phyloP scores from a whole-genome alignment of 2,888 invertebrate genomes.

The Notodonta ziczac region DNA sequence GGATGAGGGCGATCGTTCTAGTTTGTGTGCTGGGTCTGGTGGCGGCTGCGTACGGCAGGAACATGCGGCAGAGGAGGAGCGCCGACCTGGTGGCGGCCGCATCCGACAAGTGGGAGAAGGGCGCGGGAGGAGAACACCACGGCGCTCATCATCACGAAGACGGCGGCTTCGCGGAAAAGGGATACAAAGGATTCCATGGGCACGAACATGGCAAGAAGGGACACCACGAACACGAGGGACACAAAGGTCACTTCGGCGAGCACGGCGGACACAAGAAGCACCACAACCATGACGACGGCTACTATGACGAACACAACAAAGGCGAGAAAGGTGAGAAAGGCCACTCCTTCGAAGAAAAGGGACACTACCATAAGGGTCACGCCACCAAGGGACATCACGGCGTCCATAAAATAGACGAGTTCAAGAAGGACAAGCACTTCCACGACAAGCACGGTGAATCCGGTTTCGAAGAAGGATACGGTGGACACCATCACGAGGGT shows the following conservation, averaged over 20 bases:
- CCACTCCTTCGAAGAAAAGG: slow-evolving; percentile 81
- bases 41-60: slow-evolving; percentile 73
- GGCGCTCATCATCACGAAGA: slow-evolving; percentile 85
- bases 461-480: slow-evolving; percentile 92
- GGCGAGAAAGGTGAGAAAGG: slow-evolving; percentile 88
- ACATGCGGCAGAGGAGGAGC: slow-evolving; percentile 74
- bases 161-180: slow-evolving; percentile 88
- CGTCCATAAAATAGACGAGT: slow-evolving; percentile 93
- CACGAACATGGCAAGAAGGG: slow-evolving; percentile 88
- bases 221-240: slow-evolving; percentile 87
- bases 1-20: slow-evolving; percentile 64
- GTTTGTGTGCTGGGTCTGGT: slow-evolving; percentile 73
- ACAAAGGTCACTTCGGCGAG: slow-evolving; percentile 85
- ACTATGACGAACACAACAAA: slow-evolving; percentile 86
- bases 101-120: slow-evolving; percentile 76
- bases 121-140: slow-evolving; percentile 86
- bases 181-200: slow-evolving; percentile 87
- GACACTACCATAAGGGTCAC: slow-evolving; percentile 92
- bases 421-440: slow-evolving; percentile 94
- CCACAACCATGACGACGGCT: slow-evolving; percentile 87
- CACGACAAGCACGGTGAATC: slow-evolving; percentile 93
- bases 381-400: slow-evolving; percentile 93
- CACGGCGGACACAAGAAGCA: slow-evolving; percentile 86
- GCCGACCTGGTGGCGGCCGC: slow-evolving; percentile 82
- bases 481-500: slow-evolving; percentile 90